These are phyloP conservation scores for Drosophila nr. fundita DNA, from an alignment of 2,888 invertebrate genomes.

Conservation along the genomic window DNA sequence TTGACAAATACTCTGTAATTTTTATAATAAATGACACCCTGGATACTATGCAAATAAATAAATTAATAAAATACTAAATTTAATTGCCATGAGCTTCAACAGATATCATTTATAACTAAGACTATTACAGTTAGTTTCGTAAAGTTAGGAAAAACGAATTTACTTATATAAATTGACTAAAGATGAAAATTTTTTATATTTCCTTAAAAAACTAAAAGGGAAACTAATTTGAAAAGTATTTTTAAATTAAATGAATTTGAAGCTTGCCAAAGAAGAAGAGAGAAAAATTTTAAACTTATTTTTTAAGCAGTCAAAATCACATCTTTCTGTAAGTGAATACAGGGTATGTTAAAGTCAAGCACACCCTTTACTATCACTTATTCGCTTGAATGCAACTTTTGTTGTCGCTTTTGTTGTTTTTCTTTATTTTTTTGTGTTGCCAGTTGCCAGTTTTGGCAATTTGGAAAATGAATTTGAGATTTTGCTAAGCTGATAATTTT, in stretches of 20 bases:
- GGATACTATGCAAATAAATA: not conserved
- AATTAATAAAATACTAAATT: not conserved
- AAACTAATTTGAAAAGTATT: too few species aligned
- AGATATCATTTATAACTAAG: too few species aligned
- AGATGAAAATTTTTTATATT: too few species aligned
- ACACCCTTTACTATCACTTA: not conserved
- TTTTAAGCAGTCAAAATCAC: not conserved
- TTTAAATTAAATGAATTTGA: not conserved
- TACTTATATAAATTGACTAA: too few species aligned
- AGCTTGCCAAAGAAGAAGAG: not conserved
- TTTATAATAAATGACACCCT: not conserved
- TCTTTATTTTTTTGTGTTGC: not conserved
- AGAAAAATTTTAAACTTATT: not conserved
- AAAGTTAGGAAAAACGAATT: too few species aligned
- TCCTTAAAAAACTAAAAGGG: too few species aligned
- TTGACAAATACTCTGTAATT: slow-evolving; percentile 12
- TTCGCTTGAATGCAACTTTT: slow-evolving; percentile 76
- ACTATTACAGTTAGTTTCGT: too few species aligned
- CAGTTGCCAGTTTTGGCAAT: slow-evolving; percentile 68
- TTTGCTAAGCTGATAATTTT: slow-evolving; percentile 67
- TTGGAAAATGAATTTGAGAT: slow-evolving; percentile 65
- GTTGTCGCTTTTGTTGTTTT: slow-evolving; percentile 12
- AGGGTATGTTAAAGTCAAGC: slow-evolving; percentile 2
- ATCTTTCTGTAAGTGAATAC: not conserved
- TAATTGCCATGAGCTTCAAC: rapidly evolving